These are phyloP conservation scores for Fistularia commersonii DNA, from an alignment of 2,797 vertebrate species.

Conservation along the genomic window DNA sequence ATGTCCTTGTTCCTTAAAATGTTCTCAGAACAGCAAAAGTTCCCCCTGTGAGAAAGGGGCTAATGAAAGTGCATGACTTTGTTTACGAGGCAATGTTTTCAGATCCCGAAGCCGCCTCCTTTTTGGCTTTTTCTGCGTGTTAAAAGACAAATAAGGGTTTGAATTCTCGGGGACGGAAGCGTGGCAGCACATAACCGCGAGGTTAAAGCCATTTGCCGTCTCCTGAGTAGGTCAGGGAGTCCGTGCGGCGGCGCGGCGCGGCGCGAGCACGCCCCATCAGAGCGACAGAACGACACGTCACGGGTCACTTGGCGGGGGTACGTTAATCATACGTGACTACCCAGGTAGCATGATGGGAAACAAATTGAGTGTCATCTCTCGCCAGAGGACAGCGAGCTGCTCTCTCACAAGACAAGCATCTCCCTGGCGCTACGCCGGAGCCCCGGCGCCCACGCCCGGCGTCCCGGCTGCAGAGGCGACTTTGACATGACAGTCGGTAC, in stretches of 20 bases:
- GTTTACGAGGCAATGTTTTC: conserved; percentile 34
- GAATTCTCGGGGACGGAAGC: conserved; percentile 6
- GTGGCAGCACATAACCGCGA: not conserved
- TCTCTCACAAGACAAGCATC: conserved; percentile 29
- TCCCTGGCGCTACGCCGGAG: conserved; percentile 27
- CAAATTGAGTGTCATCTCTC: conserved; percentile 70
- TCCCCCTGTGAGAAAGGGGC: no score
- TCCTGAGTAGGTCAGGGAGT: conserved; percentile 15
- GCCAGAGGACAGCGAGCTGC: conserved; percentile 32
- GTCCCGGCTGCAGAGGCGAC: conserved; percentile 12
- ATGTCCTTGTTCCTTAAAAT: no score
- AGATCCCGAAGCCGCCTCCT: no score
- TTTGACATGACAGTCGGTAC: conserved; percentile 38
- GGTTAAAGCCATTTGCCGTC: conserved; percentile 35
- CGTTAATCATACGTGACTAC: conserved; percentile 59
- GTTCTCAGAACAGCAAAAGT: no score
- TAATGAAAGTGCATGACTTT: conserved; percentile 28
- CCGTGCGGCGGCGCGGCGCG: conserved; percentile 18
- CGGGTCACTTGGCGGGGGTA: conserved; percentile 53
- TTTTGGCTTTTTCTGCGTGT: conserved; percentile 1
- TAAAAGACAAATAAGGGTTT: conserved; percentile 17
- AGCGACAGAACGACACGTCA: conserved; percentile 36
- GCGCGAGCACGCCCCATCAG: conserved; percentile 19
- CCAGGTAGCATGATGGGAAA: conserved; percentile 69
- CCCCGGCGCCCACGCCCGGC: conserved; percentile 14